These are phyloP conservation scores for Temnothorax unifasciatus DNA, from an alignment of 2,888 invertebrate genomes.

Conservation along the genomic window DNA sequence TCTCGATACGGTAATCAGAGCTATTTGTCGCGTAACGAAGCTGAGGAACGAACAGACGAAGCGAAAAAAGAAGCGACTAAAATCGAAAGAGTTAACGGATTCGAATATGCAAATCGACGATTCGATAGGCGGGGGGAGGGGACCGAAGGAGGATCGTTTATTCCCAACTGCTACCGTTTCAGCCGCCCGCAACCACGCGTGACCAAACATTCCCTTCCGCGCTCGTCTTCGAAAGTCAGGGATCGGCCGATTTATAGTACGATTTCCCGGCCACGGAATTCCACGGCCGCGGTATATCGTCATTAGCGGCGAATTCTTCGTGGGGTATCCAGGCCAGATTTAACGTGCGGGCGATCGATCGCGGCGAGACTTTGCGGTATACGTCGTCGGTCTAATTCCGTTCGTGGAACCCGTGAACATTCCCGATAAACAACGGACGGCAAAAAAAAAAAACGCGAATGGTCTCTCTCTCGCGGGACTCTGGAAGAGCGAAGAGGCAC, in stretches of 20 bases:
- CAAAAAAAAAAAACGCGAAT: background rate
- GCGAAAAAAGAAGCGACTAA: background rate
- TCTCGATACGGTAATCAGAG: conserved; percentile 17
- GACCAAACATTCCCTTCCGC: conserved; percentile 83
- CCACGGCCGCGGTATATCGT: conserved; percentile 52
- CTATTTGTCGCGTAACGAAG: conserved; percentile 30
- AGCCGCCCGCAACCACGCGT: conserved; percentile 83
- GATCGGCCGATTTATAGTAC: conserved; percentile 65
- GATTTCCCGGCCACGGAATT: conserved; percentile 59
- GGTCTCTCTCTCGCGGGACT: background rate
- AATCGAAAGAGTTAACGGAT: conserved; percentile 72
- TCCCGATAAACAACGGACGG: conserved; percentile 23
- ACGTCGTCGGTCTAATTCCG: conserved; percentile 56
- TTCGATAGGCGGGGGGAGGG: conserved; percentile 39
- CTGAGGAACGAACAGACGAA: conserved; percentile 17
- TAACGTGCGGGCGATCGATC: conserved; percentile 60
- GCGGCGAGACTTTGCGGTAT: conserved; percentile 55
- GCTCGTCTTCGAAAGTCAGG: conserved; percentile 58
- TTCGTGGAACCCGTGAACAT: conserved; percentile 48
- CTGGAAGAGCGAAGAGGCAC: background rate
- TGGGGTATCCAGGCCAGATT: conserved; percentile 57
- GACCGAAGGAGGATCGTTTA: conserved; percentile 51
- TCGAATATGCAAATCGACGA: conserved; percentile 80
- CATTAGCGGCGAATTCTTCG: conserved; percentile 66
- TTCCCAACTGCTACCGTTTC: conserved; percentile 77